Conservation (phyloP, 2,113 vertebrate species). For the Osmerus eperlanus region DNA sequence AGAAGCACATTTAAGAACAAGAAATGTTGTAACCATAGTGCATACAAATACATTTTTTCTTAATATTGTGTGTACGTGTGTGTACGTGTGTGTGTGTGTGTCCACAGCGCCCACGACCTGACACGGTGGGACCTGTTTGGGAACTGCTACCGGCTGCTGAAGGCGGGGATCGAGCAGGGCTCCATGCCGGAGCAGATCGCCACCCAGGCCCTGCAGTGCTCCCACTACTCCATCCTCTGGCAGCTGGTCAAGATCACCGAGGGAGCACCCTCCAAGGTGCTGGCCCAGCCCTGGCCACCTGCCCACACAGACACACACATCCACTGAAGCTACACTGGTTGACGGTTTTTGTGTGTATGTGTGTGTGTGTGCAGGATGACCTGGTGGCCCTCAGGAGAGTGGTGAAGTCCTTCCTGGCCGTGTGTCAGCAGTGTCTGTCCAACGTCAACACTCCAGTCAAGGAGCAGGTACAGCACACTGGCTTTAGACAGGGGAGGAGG, state of each 20-base stretch:
- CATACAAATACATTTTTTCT: no score
- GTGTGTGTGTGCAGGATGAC: constrained; percentile 80
- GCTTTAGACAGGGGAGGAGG: no score
- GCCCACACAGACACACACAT: constrained; percentile 1
- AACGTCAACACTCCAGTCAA: constrained; percentile 98
- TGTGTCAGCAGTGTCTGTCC: constrained; percentile 98
- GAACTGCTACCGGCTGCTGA: constrained; percentile 95
- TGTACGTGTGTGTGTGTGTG: constrained; percentile 34
- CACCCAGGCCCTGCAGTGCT: constrained; percentile 97
- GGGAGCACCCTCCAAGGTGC: constrained; percentile 91
- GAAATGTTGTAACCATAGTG: no score
- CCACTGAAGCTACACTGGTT: background rate
- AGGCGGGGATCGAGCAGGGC: constrained; percentile 97
- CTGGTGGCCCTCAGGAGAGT: constrained; percentile 92
- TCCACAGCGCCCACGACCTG: constrained; percentile 90
- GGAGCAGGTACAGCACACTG: constrained; percentile 80
- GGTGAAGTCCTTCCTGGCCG: constrained; percentile 95
- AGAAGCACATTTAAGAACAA: no score
- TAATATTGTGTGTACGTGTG: background rate
- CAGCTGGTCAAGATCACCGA: constrained; percentile 98
- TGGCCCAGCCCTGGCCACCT: background rate
- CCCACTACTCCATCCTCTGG: constrained; percentile 98
- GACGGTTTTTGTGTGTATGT: constrained; percentile 16
- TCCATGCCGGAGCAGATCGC: constrained; percentile 99
- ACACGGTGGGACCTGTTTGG: constrained; percentile 98